Base-by-base conservation (phyloP, 1,140 invertebrate species). In the Notospermus geniculatus region DNA sequence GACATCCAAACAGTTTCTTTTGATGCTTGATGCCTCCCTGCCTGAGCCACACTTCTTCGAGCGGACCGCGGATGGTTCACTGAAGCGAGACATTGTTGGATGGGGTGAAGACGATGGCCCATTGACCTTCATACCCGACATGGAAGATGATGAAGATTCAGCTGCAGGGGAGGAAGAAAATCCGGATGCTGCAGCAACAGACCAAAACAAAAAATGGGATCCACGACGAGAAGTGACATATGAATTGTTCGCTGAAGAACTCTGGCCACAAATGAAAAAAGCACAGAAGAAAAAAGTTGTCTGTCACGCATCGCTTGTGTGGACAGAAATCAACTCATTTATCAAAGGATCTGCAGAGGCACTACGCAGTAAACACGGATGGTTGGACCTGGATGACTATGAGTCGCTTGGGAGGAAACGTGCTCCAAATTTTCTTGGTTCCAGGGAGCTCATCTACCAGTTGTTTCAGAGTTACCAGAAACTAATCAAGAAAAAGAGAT, bases 301-400 rank as follows among this genome's bases (percentile, higher is more conserved):
- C 5, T 75, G 67, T 50, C 75, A 77, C 39, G 70, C 75, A 4
- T 66, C 65, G 7, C 61, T 76, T 25, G 67, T 75, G 4, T 77
- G 75, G 75, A 76, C 68, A 32, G 75, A 77, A 54, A 72, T 77
- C 43, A 71, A 68, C 60, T 77, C 75, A 13, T 74, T 77, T 52
- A 75, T 77, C 45, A 72, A 73, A 54, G 75, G 75, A 32, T 77
- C 75, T 4, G 70, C 67, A 60, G 72, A 74, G 57, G 70, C 75
- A 7, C 39, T 76, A n/a, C 22, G 54, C 2, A 68, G 62, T 27
- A 39, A 59, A 9, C 39, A n/a, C 2, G 75, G 75, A n/a, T 67
- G 62, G 28, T 60, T 77, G 19, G 43, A 59, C 17, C 52, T 65
- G 36, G 57, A 70, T 13, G 62, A 70, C 23, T 77, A 77, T 52